These are phyloP conservation scores for Allygus modestus DNA, from an alignment of 2,888 invertebrate genomes.

Conservation along the genomic window DNA sequence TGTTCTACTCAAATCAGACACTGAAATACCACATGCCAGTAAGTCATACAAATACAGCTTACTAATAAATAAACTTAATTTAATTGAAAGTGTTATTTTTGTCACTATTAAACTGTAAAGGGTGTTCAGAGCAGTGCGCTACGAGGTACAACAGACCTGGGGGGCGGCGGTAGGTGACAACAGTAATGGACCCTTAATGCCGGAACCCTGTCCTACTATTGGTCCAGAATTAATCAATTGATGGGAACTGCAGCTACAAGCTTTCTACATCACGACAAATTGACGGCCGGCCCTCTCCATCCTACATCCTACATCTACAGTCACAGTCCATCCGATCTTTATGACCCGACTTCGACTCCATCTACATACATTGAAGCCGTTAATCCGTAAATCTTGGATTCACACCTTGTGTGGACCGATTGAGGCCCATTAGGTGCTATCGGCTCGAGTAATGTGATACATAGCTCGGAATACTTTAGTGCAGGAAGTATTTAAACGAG, in stretches of 20 bases:
- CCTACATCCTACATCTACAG: constrained; percentile 9
- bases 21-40: no score
- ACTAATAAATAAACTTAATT: no score
- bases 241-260: constrained; percentile 45
- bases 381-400: constrained; percentile 11
- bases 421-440: constrained; percentile 4
- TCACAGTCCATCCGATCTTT: not conserved
- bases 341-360: not conserved
- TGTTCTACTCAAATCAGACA: no score
- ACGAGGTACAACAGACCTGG: not conserved
- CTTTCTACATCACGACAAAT: constrained; percentile 56
- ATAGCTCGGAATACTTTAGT: no score
- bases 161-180: constrained; percentile 25
- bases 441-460: not conserved
- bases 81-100: no score
- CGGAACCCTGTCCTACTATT: constrained; percentile 58
- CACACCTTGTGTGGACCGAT: constrained; percentile 12
- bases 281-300: constrained; percentile 33
- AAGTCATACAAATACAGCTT: no score
- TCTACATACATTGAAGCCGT: constrained; percentile 10
- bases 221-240: constrained; percentile 53
- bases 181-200: constrained; percentile 48
- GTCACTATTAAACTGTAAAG: no score
- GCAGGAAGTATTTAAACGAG: no score
- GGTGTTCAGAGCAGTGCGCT: not conserved